Evolutionary conservation across 2,888 invertebrate genomes (phyloP).

Genomic region (Cataglyphis albicans): DNA sequence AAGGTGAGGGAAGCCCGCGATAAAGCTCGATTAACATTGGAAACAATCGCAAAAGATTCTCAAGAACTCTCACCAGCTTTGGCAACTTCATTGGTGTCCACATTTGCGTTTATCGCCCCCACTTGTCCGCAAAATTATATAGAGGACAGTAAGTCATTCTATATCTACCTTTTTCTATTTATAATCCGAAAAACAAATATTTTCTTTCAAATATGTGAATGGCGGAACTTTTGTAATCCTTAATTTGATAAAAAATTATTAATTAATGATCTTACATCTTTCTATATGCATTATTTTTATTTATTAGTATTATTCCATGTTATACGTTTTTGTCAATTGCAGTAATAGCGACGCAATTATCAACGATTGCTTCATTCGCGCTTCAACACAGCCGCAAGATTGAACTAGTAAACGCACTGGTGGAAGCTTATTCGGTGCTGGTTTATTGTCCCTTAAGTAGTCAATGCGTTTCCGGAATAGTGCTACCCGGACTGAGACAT

Average conservation of each 20-base stretch:
- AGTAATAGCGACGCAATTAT: conserved; percentile 89
- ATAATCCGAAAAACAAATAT: background rate
- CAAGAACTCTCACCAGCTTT: conserved; percentile 82
- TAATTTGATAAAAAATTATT: background rate
- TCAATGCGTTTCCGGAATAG: conserved; percentile 85
- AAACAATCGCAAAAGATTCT: conserved; percentile 83
- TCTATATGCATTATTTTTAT: background rate
- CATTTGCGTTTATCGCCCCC: conserved; percentile 88
- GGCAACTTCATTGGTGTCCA: conserved; percentile 88
- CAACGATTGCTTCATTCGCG: conserved; percentile 87
- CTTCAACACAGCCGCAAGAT: conserved; percentile 87
- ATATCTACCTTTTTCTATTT: background rate
- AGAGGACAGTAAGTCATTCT: conserved; percentile 87
- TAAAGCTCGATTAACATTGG: conserved; percentile 87
- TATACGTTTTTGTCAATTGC: conserved; percentile 75
- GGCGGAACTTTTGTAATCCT: background rate
- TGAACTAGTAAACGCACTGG: conserved; percentile 88
- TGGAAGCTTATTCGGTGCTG: conserved; percentile 89
- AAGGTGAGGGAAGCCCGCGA: conserved; percentile 87
- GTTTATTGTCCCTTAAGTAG: conserved; percentile 87
- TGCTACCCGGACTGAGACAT: conserved; percentile 87
- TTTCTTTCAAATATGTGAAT: background rate
- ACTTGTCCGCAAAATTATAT: conserved; percentile 87
- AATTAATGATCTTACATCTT: background rate
- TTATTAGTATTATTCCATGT: background rate